phyloP scores from a whole-genome alignment of 2,113 vertebrate species.

The Erythrocercus mccallii region DNA sequence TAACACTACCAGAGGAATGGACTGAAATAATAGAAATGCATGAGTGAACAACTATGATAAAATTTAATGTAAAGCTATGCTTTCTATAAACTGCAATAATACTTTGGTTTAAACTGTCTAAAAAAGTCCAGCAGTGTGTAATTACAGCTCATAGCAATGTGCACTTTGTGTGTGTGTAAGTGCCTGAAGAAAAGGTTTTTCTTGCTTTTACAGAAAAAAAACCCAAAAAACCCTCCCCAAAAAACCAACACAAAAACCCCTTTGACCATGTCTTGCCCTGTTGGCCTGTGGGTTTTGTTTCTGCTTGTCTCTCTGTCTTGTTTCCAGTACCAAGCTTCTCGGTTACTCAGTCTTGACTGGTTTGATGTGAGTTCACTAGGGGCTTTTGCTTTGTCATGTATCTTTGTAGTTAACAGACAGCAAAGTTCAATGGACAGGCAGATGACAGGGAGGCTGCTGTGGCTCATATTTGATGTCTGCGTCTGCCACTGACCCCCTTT shows the following conservation, averaged over 20 bases:
- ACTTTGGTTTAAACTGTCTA: neutral
- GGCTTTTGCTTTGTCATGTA: neutral
- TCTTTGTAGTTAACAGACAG: constrained; percentile 22
- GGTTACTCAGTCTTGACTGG: neutral
- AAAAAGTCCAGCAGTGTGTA: neutral
- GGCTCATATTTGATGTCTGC: neutral
- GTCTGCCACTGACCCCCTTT: neutral
- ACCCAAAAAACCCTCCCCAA: no score
- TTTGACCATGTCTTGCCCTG: neutral
- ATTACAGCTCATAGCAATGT: neutral
- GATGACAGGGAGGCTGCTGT: neutral
- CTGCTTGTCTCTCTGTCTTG: neutral
- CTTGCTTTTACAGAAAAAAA: neutral
- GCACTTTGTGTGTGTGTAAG: neutral
- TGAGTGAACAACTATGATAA: neutral
- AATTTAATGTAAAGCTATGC: neutral
- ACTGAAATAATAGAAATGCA: neutral
- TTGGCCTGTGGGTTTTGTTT: neutral
- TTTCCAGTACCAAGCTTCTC: neutral
- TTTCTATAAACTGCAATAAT: neutral
- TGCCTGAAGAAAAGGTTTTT: neutral
- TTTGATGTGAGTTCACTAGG: constrained; percentile 29
- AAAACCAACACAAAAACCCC: no score
- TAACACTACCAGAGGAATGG: neutral
- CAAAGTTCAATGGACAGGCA: neutral